A percentile compares a stretch with the other conserved stretches of the same genome.
phyloP scores from a whole-genome alignment of 1,140 invertebrate species.

The Wiebesia pumilae region DNA sequence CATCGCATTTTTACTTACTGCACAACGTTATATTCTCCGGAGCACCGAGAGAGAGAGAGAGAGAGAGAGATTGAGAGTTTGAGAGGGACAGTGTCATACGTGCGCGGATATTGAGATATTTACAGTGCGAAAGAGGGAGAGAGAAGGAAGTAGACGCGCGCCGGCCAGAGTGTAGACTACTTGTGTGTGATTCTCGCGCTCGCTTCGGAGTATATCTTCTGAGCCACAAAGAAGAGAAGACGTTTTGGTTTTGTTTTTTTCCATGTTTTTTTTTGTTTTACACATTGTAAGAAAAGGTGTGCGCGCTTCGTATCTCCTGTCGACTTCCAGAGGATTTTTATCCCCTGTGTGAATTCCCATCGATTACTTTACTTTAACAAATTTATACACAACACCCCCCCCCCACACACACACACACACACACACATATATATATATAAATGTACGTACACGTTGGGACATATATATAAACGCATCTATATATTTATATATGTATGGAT shows the following conservation, averaged over 20 bases:
- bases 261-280: background rate
- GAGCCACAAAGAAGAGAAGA: background rate
- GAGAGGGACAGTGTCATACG: background rate
- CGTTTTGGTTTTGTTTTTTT: background rate
- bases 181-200: background rate
- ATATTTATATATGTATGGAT: background rate
- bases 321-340: background rate
- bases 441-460: too few relatives aligned
- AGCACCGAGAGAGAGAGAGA: background rate
- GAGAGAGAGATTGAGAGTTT: background rate
- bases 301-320: background rate
- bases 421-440: too few relatives aligned
- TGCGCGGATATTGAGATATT: background rate
- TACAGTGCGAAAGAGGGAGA: background rate
- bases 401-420: too few relatives aligned
- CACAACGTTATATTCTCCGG: background rate
- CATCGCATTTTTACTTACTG: too few relatives aligned
- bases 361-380: too few relatives aligned
- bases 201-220: background rate
- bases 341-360: too few relatives aligned
- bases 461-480: too few relatives aligned
- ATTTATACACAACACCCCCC: too few relatives aligned
- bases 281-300: background rate
- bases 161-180: background rate
- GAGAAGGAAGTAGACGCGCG: background rate